Base-by-base conservation (phyloP, 2,888 invertebrate genomes). In the Blera fallax region DNA sequence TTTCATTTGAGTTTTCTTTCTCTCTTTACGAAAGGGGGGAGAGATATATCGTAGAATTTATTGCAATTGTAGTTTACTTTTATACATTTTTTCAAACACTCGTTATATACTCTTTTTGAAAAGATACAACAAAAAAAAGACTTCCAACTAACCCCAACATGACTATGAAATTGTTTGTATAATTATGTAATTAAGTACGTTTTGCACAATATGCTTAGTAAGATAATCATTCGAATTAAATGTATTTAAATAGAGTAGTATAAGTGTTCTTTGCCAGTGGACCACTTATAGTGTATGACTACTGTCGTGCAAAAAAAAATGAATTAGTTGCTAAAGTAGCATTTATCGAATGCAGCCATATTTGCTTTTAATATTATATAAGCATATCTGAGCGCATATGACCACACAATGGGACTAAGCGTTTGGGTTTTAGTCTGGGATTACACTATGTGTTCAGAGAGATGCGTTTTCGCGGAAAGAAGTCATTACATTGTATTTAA, bases 1-100 rank as follows among this genome's bases (percentile, higher is more conserved):
- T 52, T 32, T 21, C 3, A 32, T 56, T 80, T 45, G 10, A 34
- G 16, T 21, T 18, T 72, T 48, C n/a, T 67, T 78, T 60, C 27
- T 54, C 54, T 54, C 54, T 27, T 18, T 32, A 45, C 21, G 11
- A 16, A 10, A 27, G 8, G 8, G 58, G 27, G 16, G 67, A 43
- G 21, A 62, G 43, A 76, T 10, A 45, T 64, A 65, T 67, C 40
- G 18, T 77, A 50, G 52, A 65, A n/a, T 56, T 21, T 72, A 58
- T 60, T 74, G 62, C 76, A 80, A 76, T 85, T 65, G 8, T 85
- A 84, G 70, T 65, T 80, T 62, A 65, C 52, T 54, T 52, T 62
- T 69, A 60, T 18, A 45, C 1, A 10, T 7, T 8, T 80, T 48
- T 54, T 18, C 14, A 67, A 62, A 83, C 73, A n/a, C n/a, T n/a